Conservation (phyloP, 2,113 vertebrate genomes). For the Machaerirhynchus nigripectus region DNA sequence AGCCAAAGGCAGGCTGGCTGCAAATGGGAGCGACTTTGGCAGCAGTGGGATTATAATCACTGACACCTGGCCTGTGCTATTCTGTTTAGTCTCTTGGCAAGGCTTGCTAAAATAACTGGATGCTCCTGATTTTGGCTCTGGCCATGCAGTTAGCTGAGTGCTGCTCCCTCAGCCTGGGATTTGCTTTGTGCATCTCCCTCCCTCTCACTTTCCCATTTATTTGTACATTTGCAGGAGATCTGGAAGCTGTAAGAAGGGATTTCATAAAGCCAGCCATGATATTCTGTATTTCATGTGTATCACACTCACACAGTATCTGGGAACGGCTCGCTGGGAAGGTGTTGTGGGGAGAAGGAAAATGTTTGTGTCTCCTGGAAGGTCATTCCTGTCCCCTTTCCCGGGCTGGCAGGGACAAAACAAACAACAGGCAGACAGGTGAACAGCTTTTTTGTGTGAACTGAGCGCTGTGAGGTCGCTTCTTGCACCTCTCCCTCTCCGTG, state of each 20-base stretch:
- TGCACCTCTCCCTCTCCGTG: background rate
- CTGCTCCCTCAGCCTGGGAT: background rate
- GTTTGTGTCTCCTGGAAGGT: background rate
- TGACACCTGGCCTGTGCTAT: constrained; percentile 39
- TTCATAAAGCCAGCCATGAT: background rate
- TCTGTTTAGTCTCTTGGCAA: constrained; percentile 34
- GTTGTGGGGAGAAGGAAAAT: background rate
- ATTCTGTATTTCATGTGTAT: fast-evolving
- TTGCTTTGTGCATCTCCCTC: background rate
- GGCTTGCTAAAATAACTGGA: background rate
- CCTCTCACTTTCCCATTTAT: background rate
- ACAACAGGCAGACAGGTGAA: background rate
- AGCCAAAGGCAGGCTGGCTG: background rate
- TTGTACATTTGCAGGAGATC: background rate
- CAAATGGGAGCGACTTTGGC: background rate
- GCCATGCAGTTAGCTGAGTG: background rate
- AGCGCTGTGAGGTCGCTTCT: background rate
- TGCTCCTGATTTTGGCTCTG: constrained; percentile 35
- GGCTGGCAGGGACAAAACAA: background rate
- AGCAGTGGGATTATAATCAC: constrained; percentile 2
- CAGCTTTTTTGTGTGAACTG: background rate
- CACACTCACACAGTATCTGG: background rate
- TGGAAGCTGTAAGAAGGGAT: constrained; percentile 3
- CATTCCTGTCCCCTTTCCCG: background rate
- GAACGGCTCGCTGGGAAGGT: background rate